These are phyloP conservation scores for Eupithecia tripunctaria DNA, from an alignment of 2,888 invertebrate species.

Conservation along the genomic window DNA sequence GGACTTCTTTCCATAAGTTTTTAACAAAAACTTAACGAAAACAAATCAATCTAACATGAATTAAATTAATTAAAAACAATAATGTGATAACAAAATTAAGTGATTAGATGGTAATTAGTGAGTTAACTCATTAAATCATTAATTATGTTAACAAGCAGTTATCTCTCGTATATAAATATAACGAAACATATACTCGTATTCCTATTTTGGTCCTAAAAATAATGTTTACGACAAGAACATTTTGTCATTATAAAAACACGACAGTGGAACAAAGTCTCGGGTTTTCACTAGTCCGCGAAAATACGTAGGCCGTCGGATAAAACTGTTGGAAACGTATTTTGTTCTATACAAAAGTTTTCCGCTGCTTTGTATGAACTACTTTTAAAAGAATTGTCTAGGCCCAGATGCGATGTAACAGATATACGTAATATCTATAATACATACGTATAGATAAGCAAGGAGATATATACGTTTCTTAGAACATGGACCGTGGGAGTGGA, in stretches of 20 bases:
- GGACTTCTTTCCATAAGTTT: no score
- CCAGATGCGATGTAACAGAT: conserved; percentile 9
- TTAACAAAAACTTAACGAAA: no score
- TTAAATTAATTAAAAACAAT: no score
- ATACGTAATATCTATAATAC: background rate
- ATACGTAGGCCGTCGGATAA: conserved; percentile 10
- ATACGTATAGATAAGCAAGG: background rate
- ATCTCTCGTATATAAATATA: background rate
- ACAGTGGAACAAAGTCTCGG: background rate
- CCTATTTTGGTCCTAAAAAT: background rate
- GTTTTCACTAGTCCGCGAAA: background rate
- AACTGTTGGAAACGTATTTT: conserved; percentile 4
- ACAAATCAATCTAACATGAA: no score
- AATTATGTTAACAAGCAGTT: no score
- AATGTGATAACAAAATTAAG: no score
- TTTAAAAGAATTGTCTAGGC: conserved; percentile 15
- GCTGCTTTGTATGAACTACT: conserved; percentile 13
- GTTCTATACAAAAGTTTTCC: conserved; percentile 24
- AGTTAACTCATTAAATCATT: no score
- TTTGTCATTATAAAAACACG: background rate
- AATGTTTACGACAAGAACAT: no score
- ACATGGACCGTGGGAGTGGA: background rate
- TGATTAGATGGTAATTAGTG: no score
- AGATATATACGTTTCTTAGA: background rate
- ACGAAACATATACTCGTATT: background rate